A percentile compares a stretch with the other conserved stretches of the same genome.
These are phyloP conservation scores for Butorides virescens DNA, from an alignment of 2,113 vertebrate genomes.

Conservation along the genomic window DNA sequence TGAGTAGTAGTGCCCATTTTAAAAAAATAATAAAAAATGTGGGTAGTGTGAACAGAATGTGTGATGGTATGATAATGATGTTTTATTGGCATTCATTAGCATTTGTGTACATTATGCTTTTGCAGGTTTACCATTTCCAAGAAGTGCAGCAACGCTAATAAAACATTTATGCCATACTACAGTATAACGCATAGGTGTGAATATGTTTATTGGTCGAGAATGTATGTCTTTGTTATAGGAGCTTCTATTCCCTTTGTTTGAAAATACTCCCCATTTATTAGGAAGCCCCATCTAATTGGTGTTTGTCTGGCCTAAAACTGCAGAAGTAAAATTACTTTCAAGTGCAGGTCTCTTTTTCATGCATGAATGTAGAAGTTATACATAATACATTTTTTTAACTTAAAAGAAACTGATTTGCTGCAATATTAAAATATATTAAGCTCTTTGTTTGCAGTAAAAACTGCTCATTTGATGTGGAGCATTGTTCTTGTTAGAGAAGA, in stretches of 20 bases:
- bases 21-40: background rate
- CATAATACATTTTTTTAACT: background rate
- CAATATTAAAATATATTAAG: background rate
- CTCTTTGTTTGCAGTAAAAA: background rate
- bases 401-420: background rate
- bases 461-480: background rate
- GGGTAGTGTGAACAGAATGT: background rate
- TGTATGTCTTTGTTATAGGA: background rate
- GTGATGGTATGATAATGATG: background rate
- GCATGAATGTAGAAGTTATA: background rate
- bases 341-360: background rate
- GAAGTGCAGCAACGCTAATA: background rate
- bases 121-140: background rate
- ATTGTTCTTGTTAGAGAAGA: background rate
- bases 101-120: background rate
- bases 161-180: background rate
- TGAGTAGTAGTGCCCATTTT: background rate
- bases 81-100: background rate
- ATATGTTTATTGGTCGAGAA: background rate
- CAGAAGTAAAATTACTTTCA: background rate
- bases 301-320: background rate
- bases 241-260: background rate
- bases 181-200: background rate
- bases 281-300: background rate
- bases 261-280: background rate